Percentiles rank a stretch among this genome's conserved stretches.
phyloP scores from a whole-genome alignment of 1,140 invertebrate genomes.

The Antheraea mylitta region DNA sequence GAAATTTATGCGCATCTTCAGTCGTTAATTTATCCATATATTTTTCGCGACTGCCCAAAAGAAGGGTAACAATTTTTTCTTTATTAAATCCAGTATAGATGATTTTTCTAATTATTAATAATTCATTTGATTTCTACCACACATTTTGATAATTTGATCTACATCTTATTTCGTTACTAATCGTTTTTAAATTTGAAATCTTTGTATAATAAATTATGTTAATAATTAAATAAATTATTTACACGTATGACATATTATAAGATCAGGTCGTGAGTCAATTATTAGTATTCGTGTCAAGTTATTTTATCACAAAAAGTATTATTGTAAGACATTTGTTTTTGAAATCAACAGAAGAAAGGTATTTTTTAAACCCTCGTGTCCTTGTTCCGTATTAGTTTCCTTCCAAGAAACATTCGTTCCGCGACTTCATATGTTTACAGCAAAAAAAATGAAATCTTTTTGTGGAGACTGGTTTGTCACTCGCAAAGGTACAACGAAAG shows the following conservation, averaged over 20 bases:
- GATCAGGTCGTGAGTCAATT: no score
- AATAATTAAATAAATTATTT: background rate
- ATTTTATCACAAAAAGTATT: background rate
- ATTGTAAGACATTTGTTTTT: background rate
- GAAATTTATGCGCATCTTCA: no score
- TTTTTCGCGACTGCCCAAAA: no score
- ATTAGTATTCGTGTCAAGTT: background rate
- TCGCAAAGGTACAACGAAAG: conserved; percentile 19
- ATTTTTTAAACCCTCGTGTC: background rate
- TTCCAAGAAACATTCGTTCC: background rate
- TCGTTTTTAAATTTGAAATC: background rate
- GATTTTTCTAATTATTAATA: no score
- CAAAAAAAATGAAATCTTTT: conserved; percentile 4
- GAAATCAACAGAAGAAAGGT: background rate
- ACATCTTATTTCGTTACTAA: background rate
- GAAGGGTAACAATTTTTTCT: no score
- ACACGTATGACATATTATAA: no score
- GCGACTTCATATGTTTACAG: background rate
- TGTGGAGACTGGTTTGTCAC: conserved; percentile 8
- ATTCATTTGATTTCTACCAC: no score
- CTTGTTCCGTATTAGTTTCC: background rate
- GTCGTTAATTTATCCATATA: no score
- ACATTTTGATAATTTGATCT: no score
- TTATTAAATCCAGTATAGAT: no score
- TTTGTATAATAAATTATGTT: background rate